Conservation (phyloP, 2,113 vertebrate genomes). For the Gallinago media region DNA sequence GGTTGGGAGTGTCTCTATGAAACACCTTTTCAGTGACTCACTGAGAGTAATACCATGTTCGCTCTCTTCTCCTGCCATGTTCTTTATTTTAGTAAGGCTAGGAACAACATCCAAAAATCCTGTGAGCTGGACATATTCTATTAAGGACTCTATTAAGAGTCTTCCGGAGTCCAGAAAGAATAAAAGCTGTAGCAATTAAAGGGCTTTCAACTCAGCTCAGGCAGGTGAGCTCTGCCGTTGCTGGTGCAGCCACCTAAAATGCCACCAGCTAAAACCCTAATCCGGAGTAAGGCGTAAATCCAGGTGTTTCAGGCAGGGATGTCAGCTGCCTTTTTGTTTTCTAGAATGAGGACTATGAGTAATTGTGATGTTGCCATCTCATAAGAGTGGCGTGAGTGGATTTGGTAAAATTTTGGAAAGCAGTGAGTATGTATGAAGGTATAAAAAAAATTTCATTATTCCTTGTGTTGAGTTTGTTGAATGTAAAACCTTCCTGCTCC, state of each 20-base stretch:
- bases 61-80: neutral
- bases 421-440: neutral
- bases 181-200: neutral
- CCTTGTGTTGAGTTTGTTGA: neutral
- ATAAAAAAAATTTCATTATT: neutral
- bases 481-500: neutral
- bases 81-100: neutral
- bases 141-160: neutral
- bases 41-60: accelerated
- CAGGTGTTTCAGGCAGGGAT: neutral
- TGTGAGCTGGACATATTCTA: neutral
- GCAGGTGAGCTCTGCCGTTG: neutral
- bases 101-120: neutral
- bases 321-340: neutral
- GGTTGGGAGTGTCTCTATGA: neutral
- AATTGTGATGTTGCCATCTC: neutral
- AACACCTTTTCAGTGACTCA: neutral
- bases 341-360: neutral
- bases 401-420: neutral
- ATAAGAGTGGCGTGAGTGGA: neutral
- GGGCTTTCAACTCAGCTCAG: neutral
- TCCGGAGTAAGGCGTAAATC: neutral
- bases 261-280: neutral
- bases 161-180: neutral
- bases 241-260: neutral